phyloP scores from a whole-genome alignment of 2,797 vertebrate species.

The Linurgus olivaceus region DNA sequence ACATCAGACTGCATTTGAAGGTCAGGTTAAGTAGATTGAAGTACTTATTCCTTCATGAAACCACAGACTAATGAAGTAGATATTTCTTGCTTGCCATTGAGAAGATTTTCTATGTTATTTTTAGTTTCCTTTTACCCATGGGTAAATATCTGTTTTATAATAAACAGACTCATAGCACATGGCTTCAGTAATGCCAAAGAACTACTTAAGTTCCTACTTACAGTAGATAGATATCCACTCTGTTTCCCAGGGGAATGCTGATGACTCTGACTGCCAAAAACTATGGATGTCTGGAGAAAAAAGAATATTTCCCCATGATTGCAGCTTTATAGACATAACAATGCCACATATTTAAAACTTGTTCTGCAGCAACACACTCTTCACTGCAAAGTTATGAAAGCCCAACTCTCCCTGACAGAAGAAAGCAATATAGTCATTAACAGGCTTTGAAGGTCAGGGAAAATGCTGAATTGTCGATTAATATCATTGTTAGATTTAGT shows the following conservation, averaged over 20 bases:
- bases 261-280: background rate
- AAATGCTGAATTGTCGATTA: background rate
- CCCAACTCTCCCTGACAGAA: background rate
- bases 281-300: background rate
- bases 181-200: background rate
- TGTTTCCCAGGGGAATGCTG: background rate
- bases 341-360: background rate
- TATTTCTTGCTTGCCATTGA: background rate
- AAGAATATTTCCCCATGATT: background rate
- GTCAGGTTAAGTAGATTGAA: background rate
- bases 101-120: background rate
- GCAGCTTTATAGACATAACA: background rate
- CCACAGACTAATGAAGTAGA: background rate
- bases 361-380: fast-evolving
- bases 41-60: background rate
- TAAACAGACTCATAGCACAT: background rate
- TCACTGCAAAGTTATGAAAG: background rate
- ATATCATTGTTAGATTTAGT: background rate
- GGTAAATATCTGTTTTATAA: background rate
- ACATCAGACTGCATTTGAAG: background rate
- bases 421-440: background rate
- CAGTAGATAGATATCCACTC: background rate
- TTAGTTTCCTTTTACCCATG: background rate
- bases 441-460: background rate
- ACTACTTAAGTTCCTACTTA: background rate